Base-by-base conservation (phyloP, 2,888 invertebrate genomes). In the Steinernema carpocapsae region DNA sequence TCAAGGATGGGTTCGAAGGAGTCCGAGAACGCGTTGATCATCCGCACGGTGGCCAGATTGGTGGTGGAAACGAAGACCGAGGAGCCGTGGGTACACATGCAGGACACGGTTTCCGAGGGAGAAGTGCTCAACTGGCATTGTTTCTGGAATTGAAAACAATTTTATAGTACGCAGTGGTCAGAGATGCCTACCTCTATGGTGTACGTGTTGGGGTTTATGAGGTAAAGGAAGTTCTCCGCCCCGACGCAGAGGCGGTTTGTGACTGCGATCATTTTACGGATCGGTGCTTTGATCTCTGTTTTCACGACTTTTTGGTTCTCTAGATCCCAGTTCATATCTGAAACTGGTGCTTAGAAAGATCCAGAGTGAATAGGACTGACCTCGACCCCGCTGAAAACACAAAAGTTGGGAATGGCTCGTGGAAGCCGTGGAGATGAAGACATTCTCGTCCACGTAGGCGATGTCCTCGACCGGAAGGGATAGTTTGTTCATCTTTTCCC, bases 301-400 rank as follows among this genome's bases (percentile, higher is more conserved):
- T 48, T n/a, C 37, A 75, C 75, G 10, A 72, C 72, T 52, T 75
- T 75, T 37, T 80, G 81, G 51, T 77, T 79, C 6, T 82, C 82
- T 37, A 84, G 71, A 76, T 84, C 83, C 84, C 84, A 84, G 1
- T 76, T 71, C n/a, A 80, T 76, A 73, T 84, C 84, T 72, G 71
- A 73, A 77, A 72, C 6, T 6, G 37, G 12, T n/a, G 14, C 1
- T 14, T 10, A 17, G 43, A 19, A 26, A 17, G 19, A 22, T 17
- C 14, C 43, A 0, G n/a, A 32, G 1, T 26, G 3, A 3, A 10
- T 26, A 0, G 2, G 10, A 37, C 52, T 10, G 14, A 77, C 76
- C 76, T 64, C 71, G 70, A 22, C 70, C 45, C 42, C 76, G 19
- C n/a, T 75, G 43, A 29, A 76, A 76, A 37, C 64, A 76, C 10